Evolutionary conservation across 2,113 vertebrate genomes (phyloP).

Genomic region (Cheirogaleus medius): DNA sequence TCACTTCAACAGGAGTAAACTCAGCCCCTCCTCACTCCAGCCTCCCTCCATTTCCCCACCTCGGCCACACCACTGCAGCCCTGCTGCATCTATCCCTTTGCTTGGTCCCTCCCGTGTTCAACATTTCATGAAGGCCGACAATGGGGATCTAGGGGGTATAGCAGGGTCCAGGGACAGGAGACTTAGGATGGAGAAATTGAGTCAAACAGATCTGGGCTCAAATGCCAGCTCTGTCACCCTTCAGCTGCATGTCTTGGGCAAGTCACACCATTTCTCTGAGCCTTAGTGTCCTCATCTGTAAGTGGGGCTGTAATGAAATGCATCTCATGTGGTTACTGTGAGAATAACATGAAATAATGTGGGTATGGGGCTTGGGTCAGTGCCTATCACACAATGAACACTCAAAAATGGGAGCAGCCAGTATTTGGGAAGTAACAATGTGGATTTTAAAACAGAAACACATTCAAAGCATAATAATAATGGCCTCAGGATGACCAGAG

Average conservation of each 20-base stretch:
- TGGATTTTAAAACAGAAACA: not conserved
- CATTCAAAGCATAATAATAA: not conserved
- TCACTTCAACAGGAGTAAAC: not conserved
- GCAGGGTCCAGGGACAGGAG: not conserved
- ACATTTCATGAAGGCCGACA: not conserved
- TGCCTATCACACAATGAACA: not conserved
- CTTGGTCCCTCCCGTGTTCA: not conserved
- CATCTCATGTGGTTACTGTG: not conserved
- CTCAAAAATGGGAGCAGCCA: not conserved
- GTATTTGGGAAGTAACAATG: not conserved
- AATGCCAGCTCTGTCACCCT: not conserved
- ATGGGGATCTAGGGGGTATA: too few species aligned
- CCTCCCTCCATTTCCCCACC: not conserved
- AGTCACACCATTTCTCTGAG: not conserved
- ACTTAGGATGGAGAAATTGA: not conserved
- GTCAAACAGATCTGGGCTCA: not conserved
- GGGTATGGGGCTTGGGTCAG: rapidly evolving
- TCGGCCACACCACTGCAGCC: not conserved
- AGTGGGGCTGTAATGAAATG: not conserved
- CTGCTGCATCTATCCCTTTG: not conserved
- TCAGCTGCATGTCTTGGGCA: not conserved
- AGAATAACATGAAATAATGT: not conserved
- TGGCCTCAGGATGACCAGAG: not conserved
- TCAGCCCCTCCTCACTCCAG: not conserved
- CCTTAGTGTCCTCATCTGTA: not conserved